These are phyloP conservation scores for Gadus macrocephalus DNA, from an alignment of 2,113 vertebrate species.

Conservation along the genomic window DNA sequence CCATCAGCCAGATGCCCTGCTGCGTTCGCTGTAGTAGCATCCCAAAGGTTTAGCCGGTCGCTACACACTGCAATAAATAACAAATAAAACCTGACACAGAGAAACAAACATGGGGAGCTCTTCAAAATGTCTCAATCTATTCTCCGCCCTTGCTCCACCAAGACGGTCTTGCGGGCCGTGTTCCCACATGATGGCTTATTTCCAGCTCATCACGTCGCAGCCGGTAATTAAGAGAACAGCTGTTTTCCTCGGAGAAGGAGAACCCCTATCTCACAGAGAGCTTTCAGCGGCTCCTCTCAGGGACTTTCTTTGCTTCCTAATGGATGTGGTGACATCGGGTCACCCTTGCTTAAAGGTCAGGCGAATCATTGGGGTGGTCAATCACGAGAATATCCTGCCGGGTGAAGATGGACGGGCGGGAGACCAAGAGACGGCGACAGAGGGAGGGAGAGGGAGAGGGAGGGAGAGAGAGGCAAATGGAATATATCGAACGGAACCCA, in stretches of 20 bases:
- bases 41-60: not conserved
- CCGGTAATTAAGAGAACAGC: conserved; percentile 62
- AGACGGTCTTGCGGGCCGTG: conserved; percentile 50
- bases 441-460: too few species aligned
- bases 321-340: conserved; percentile 33
- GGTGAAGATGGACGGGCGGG: not conserved
- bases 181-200: conserved; percentile 60
- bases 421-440: too few species aligned
- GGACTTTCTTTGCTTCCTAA: conserved; percentile 8
- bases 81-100: conserved; percentile 7
- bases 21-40: conserved; percentile 2
- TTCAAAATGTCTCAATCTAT: conserved; percentile 51
- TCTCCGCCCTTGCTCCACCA: conserved; percentile 40
- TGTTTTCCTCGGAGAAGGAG: conserved; percentile 51
- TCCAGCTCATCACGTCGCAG: conserved; percentile 37
- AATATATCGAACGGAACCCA: conserved; percentile 21
- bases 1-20: conserved; percentile 19
- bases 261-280: conserved; percentile 29
- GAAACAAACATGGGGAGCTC: conserved; percentile 12
- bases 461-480: not conserved
- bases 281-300: conserved; percentile 26
- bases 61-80: conserved; percentile 12
- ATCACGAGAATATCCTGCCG: not conserved
- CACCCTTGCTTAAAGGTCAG: conserved; percentile 3
- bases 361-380: conserved; percentile 28